Evolutionary conservation across 2,113 vertebrate genomes (phyloP), one percentile per base, ranked within the genome.

Genomic region (Leptocoma aspasia): DNA sequence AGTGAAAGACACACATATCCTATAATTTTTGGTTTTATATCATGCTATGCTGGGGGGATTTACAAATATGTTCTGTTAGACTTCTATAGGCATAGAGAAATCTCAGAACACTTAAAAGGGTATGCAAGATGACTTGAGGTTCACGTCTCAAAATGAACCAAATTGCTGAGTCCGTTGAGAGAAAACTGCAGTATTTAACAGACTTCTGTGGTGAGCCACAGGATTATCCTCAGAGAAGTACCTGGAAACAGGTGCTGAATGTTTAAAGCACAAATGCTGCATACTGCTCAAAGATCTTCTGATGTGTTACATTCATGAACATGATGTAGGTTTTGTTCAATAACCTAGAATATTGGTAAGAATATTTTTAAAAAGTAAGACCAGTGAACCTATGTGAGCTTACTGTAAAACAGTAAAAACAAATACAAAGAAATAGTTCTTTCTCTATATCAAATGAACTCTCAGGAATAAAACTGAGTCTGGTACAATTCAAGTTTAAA

Each of bases 311-410:
- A 72, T 53, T 63, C 75, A 60, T 23, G 71, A 90, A 80, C n/a
- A 50, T 69, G 95, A 97, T 94, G 89, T 75, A 94, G 72, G 21
- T 86, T 90, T 80, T 84, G 16, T 72, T 88, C 64, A 50, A 21
- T 78, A 66, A 57, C 28, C 21, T 60, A 35, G 23, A 89, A 79
- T 88, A 84, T n/a, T 61, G 42, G 47, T 86, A 82, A 70, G 11
- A 69, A 45, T 61, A 89, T n/a, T 35, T 35, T 2, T 11, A 5
- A 52, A 73, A 52, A 39, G 19, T 37, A 82, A 69, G 31, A 33
- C 19, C 16, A 75, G 15, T 59, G 64, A 94, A 93, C 13, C 17
- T 77, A 41, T 35, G 9, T 9, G 16, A 79, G 10, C 44, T 85
- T 68, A 44, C 31, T 91, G 39, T 66, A 89, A 70, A 78, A 54